Evolutionary conservation across 2,113 vertebrate genomes (phyloP), one percentile per base, ranked within the genome.

Genomic region (Poicephalus gulielmi): DNA sequence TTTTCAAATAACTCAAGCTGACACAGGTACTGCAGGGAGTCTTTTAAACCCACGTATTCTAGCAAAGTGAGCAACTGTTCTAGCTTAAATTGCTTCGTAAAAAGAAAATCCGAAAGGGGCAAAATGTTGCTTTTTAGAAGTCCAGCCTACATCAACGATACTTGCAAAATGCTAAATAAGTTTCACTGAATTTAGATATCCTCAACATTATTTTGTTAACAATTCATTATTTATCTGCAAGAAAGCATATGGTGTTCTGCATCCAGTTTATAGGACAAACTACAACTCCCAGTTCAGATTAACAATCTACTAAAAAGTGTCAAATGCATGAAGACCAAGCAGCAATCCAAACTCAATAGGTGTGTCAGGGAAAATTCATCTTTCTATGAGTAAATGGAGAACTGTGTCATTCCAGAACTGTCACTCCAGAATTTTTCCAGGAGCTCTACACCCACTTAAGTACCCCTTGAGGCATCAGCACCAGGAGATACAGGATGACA

Each of bases 201-300:
- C 18, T 50, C 53, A 50, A 31, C 20, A 10, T 43, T 55, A n/a
- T 20, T 33, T 52, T 47, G 13, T 57, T 63, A 74, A 25, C 17
- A 53, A 47, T 8, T 50, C 7, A 67, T 73, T 64, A 50, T 57
- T 70, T 74, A 27, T 37, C 75, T 16, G 13, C 39, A 53, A 55
- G 64, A 39, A 69, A 47, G 8, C 37, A 33, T 13, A 18, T 5
- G 8, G 19, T 2, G 1, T 0, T 82, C 27, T 13, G 55, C 57
- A 62, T 22, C 57, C 75, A 79, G 35, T 17, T 35, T 18, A 27
- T 1, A 53, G 46, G 13, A 46, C 6, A 2, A 86, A 11, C 6
- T 0, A 4, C 1, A 3, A 7, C 39, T 25, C 62, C 4, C 0
- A 0, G 22, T 47, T 79, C 17, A n/a, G 52, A 43, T 44, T 50